Base-by-base conservation (phyloP, 2,797 vertebrate species). In the Threskiornis aethiopicus region DNA sequence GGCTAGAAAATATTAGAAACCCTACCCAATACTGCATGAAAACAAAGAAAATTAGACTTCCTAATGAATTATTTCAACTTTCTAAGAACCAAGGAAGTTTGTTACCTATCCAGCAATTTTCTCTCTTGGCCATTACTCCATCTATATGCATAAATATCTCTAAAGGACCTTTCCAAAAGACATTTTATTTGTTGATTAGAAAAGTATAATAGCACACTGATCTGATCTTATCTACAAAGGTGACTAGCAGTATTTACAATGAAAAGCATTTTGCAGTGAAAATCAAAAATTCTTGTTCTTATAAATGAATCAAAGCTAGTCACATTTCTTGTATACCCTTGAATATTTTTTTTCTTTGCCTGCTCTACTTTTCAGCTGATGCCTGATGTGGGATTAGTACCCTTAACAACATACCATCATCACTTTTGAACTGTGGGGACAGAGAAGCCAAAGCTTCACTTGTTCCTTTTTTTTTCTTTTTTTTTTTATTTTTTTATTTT, bases 361-460 rank as follows among this genome's bases (percentile, higher is more conserved):
- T 3, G 10, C 39, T 93, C 49, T 19, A 26, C 37, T 81, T 94
- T 96, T 89, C 14, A 76, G 37, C 15, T 93, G 87, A 52, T 84
- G 54, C 14, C 20, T 91, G 49, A 29, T 88, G 52, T 49, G 47
- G 24, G 52, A 85, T 94, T 80, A 87, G 10, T 44, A 46, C 16
- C 24, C 67, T 80, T 62, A 73, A n/a, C 54, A 84, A 59, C n/a
- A 16, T 2, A 6, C 31, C 51, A 87, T 67, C 28, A 42, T 35
- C n/a, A 76, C 8, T 82, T 82, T 46, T 86, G 59, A 88, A 92
- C 52, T 92, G 17, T 78, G 39, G 55, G 55, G 39, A 96, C 59
- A 89, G 70, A 80, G 85, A 96, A 85, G 59, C 55, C 80, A 85
- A 92, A 59, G 35, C 75, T 94, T 94, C 80, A 29, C 19, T 94